Evolutionary conservation across 2,113 vertebrate species (phyloP), one percentile per base, ranked within the genome.

Genomic region (Nycticebus coucang): DNA sequence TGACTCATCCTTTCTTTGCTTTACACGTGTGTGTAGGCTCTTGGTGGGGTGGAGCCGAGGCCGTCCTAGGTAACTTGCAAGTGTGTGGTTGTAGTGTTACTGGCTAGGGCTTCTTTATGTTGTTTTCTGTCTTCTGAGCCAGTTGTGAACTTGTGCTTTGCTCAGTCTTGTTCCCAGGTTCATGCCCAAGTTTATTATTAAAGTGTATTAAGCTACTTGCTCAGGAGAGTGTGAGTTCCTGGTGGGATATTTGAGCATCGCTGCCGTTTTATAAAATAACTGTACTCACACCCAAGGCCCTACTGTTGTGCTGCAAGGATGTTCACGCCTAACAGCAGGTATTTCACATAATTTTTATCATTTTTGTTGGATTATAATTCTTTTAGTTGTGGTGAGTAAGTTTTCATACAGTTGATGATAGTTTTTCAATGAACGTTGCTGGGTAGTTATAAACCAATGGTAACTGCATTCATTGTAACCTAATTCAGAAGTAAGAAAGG

Each of bases 401-500:
- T 86, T 90, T 92, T 87, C 62, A 57, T 86, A 66, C 57, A 30
- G 88, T 88, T 57, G 60, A 28, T 94, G 72, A 37, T 78, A 74
- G 93, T 87, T 82, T 93, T 96, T 89, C 37, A 75, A 0, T 57
- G 78, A 89, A 69, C 19, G 37, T 45, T 68, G 60, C 77, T 90
- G 66, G 55, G 77, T 45, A 35, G 53, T 89, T 92, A 60, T 41
- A 81, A 84, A 64, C 66, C 21, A 22, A 3, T 91, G 74, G 74
- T 62, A 72, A 66, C 35, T 78, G 53, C 82, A 19, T 91, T 93
- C 57, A 35, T 89, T 45, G 87, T 83, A 89, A 62, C 90, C 59
- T 80, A 81, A 81, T 89, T 93, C 69, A 50, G 45, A 95, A 22
- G 68, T 78, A 89, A 90, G 90, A 89, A 95, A 62, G n/a, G 60